Conservation (phyloP, 2,888 invertebrate species). For the Clanis bilineata region DNA sequence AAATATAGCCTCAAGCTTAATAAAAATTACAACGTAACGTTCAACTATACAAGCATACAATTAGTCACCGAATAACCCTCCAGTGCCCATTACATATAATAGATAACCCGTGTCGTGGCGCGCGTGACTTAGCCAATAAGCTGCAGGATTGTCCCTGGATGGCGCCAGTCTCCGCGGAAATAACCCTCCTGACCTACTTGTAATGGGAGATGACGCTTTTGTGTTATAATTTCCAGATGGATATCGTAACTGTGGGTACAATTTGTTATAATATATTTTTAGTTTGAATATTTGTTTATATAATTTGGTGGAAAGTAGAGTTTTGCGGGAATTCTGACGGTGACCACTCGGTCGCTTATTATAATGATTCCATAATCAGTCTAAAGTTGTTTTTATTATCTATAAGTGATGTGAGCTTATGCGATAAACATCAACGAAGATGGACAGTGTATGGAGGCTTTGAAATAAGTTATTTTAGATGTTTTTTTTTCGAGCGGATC, state of each 20-base stretch:
- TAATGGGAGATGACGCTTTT: neutral
- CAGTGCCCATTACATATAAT: neutral
- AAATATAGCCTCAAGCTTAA: too few relatives aligned
- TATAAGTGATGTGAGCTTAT: too few relatives aligned
- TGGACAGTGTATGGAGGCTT: too few relatives aligned
- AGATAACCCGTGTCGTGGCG: neutral
- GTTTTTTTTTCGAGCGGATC: too few relatives aligned
- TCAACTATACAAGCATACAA: neutral
- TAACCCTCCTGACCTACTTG: neutral
- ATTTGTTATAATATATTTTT: neutral
- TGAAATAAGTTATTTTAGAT: too few relatives aligned
- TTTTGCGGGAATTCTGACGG: too few relatives aligned
- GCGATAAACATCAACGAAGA: too few relatives aligned
- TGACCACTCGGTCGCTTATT: too few relatives aligned
- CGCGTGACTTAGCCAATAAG: neutral
- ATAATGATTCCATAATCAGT: too few relatives aligned
- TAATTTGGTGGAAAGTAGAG: neutral
- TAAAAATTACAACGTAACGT: too few relatives aligned
- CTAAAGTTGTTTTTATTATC: too few relatives aligned
- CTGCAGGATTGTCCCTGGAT: neutral
- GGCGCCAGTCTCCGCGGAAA: neutral
- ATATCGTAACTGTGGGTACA: neutral
- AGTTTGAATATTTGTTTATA: neutral
- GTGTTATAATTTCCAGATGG: neutral
- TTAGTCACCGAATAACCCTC: neutral